A percentile compares a stretch with the other conserved stretches of the same genome.
phyloP scores from a whole-genome alignment of 2,113 vertebrate genomes.

The Neolamprologus kungweensis region DNA sequence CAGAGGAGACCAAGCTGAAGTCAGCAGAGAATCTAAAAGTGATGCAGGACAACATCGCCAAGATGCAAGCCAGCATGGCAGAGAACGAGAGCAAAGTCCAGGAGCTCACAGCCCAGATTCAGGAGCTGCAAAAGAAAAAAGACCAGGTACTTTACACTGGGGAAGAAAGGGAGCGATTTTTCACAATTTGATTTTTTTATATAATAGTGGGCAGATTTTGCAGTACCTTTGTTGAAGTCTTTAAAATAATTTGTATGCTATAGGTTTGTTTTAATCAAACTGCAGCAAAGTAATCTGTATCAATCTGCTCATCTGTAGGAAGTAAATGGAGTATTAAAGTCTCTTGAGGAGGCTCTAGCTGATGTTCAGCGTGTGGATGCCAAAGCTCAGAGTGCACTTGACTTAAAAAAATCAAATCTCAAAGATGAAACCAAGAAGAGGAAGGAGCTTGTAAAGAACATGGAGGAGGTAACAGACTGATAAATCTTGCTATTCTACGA shows the following conservation, averaged over 20 bases:
- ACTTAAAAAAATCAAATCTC: constrained; percentile 86
- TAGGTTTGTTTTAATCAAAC: background rate
- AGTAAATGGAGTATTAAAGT: constrained; percentile 66
- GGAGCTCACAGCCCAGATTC: constrained; percentile 76
- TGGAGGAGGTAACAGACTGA: constrained; percentile 74
- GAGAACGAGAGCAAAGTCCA: constrained; percentile 75
- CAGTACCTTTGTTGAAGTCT: background rate
- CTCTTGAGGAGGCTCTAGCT: constrained; percentile 76
- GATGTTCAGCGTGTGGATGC: constrained; percentile 79
- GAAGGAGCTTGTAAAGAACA: constrained; percentile 78
- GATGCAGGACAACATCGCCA: constrained; percentile 72
- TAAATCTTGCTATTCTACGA: background rate
- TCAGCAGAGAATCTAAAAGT: constrained; percentile 74
- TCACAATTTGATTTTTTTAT: background rate
- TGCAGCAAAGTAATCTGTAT: background rate
- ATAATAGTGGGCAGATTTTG: background rate
- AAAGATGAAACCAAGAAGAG: constrained; percentile 79
- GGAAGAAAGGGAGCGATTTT: background rate
- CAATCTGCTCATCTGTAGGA: constrained; percentile 66
- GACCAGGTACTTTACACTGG: constrained; percentile 70
- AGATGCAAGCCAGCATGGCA: constrained; percentile 70
- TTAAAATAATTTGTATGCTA: background rate
- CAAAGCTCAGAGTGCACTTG: constrained; percentile 83
- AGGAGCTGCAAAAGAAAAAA: constrained; percentile 77
- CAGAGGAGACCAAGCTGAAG: constrained; percentile 80